These are phyloP conservation scores for Acanthopagrus latus DNA, from an alignment of 2,797 vertebrate genomes.

Conservation along the genomic window DNA sequence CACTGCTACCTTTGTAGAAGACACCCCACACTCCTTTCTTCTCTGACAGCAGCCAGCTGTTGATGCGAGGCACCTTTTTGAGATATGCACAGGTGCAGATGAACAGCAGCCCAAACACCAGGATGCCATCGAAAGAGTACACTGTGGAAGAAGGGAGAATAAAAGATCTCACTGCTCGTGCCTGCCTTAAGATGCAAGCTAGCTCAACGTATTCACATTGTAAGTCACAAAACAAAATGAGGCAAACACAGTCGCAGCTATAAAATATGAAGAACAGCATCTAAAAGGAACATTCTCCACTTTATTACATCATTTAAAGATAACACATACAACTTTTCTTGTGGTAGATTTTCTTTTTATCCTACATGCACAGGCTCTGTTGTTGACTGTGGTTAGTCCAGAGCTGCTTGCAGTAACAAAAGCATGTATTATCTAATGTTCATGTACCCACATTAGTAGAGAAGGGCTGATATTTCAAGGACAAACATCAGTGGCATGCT, in stretches of 20 bases:
- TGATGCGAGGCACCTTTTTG: slow-evolving; percentile 95
- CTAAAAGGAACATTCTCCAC: neutral
- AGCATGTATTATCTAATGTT: neutral
- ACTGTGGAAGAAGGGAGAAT: slow-evolving; percentile 76
- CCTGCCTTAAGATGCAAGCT: neutral
- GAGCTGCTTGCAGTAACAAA: neutral
- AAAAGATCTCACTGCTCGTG: neutral
- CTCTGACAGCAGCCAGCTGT: slow-evolving; percentile 93
- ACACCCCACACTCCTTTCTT: slow-evolving; percentile 94
- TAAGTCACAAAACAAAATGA: neutral
- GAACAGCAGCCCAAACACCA: slow-evolving; percentile 95
- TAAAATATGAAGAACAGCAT: neutral
- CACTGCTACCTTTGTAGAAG: slow-evolving; percentile 90
- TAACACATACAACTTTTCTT: neutral
- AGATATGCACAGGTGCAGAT: slow-evolving; percentile 97
- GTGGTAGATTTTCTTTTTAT: neutral
- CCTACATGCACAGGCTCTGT: neutral
- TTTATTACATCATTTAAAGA: neutral
- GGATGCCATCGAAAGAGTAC: slow-evolving; percentile 95
- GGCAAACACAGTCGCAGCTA: neutral
- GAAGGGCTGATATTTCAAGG: neutral
- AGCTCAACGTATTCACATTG: neutral
- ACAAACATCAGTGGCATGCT: too few relatives aligned
- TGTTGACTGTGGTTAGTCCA: neutral
- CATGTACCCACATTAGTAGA: neutral